Evolutionary conservation across 2,888 invertebrate genomes (phyloP), one percentile per base, ranked within the genome.

Genomic region (Scrobipalpa atriplicella): DNA sequence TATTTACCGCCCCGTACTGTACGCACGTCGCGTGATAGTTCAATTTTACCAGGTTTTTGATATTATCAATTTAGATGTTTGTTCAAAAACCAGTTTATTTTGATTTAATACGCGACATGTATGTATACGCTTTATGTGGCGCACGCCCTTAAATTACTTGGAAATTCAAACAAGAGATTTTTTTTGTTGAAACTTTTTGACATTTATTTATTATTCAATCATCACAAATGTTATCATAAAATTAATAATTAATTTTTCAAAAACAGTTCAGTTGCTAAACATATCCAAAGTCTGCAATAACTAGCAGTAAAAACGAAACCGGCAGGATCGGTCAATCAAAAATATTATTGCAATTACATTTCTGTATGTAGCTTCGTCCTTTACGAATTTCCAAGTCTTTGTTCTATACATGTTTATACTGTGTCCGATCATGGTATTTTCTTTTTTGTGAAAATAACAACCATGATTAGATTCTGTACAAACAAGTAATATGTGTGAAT

Each of bases 401-500:
- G 8, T 11, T 47, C 1, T 47, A n/a, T 16, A 47, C n/a, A n/a
- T 16, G 16, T 47, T 47, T 16, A 7, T 47, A 16, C 47, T 47
- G 16, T 2, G 6, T 47, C 47, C 5, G 13, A 16, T 47, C n/a
- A 16, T 47, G 47, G 47, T 47, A 5, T 7, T 29, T 3, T 29
- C 5, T 29, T 29, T 16, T 47, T n/a, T 47, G 10, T 5, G 16
- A 47, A 47, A 47, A 47, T 47, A 2, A 16, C 6, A 3, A 47
- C 16, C 16, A 47, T 47, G 16, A 47, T 47, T 47, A 47, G 47
- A 47, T 16, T 5, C n/a, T 1, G n/a, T 47, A n/a, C 6, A 47
- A 47, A 47, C 3, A n/a, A 58, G 58, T 16, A 77, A 74, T 77
- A 80, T 75, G 74, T 81, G 81, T 68, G 65, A 36, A 58, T 29